Base-by-base conservation (phyloP, 2,888 invertebrate species). In the Epiblema foenella region DNA sequence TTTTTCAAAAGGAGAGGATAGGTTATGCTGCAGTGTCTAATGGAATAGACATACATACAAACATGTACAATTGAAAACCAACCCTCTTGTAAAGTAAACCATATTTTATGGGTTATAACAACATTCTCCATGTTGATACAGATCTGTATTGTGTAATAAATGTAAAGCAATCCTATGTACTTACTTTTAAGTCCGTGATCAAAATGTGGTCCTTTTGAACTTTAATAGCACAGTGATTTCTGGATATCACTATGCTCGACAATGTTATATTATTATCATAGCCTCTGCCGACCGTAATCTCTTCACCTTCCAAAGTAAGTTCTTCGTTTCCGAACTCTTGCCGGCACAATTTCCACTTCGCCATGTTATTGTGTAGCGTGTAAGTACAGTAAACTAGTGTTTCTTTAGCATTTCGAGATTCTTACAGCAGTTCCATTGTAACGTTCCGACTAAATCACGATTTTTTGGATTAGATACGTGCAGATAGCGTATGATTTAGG, bases 101-200 rank as follows among this genome's bases (percentile, higher is more conserved):
- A n/a, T n/a, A n/a, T n/a, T 24, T 24, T 24, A 24, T 24, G 24
- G n/a, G n/a, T n/a, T n/a, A n/a, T 4, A 24, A 24, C 4, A 24
- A 24, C 24, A 24, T 24, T 24, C 24, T 24, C 24, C 1, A 24
- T 1, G 24, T 24, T 24, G 24, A 24, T 24, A 24, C 24, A 24
- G 24, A 24, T 24, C 4, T 24, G 24, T 24, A 24, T 24, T 24
- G 24, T 24, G 4, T 24, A 24, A 33, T 57, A 33, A n/a, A 57
- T 15, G 33, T 4, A 46, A 29, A 11, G n/a, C 17, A 39, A 12
- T 58, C 33, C 33, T 33, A 5, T 39, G 51, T 66, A 70, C 69
- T 76, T 85, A 91, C 93, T 85, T 87, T 83, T 73, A 89, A 79
- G 75, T 93, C 93, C 57, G 86, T 89, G 39, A 93, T 83, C 1